phyloP scores from a whole-genome alignment of 2,113 vertebrate species.

The Cathartes aura region DNA sequence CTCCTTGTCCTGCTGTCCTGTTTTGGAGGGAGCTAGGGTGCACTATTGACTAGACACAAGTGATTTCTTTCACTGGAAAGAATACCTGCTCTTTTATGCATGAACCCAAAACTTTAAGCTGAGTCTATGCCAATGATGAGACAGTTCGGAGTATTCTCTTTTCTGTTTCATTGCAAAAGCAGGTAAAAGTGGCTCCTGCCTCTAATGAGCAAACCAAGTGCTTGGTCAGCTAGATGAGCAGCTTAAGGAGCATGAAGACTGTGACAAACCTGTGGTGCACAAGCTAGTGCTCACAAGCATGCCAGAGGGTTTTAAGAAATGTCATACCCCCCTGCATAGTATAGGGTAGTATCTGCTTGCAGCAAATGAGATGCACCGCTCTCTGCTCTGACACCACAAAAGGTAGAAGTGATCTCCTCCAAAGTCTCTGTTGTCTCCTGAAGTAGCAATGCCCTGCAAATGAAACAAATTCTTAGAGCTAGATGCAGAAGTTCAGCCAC shows the following conservation, averaged over 20 bases:
- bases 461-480: neutral
- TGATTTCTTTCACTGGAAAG: neutral
- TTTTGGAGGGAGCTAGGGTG: neutral
- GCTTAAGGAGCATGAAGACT: neutral
- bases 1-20: neutral
- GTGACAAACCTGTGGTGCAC: neutral
- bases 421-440: neutral
- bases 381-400: neutral
- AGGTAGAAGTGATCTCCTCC: neutral
- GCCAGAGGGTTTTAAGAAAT: neutral
- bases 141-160: neutral
- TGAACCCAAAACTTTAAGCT: neutral
- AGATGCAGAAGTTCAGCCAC: neutral
- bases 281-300: neutral
- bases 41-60: neutral
- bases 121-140: neutral
- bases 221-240: neutral
- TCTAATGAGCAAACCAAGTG: neutral
- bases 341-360: fast-evolving
- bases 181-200: neutral
- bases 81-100: neutral
- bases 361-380: neutral
- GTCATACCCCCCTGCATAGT: fast-evolving
- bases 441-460: neutral
- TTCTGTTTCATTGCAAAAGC: neutral